Evolutionary conservation across 2,888 invertebrate genomes (phyloP), one percentile per base, ranked within the genome.

Genomic region (Phanerotoma sp.): DNA sequence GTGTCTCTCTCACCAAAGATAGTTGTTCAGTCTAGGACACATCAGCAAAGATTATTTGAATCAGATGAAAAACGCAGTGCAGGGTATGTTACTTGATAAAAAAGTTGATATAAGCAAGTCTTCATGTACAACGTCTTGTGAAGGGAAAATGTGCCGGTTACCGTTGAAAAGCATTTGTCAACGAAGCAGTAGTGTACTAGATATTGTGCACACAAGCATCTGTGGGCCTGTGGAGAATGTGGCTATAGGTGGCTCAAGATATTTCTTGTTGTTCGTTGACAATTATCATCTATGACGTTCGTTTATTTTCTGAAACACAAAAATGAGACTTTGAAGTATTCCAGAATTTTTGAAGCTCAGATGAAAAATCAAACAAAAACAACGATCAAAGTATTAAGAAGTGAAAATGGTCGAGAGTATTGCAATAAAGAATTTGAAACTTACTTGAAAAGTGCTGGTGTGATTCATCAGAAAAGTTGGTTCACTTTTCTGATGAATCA

Each of bases 381-480:
- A 1, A 47, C 33, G 37, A 56, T 48, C 11, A 30, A 56, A 44
- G 32, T 48, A 30, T 22, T 56, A 13, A 51, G 48, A 9, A 40
- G 41, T 1, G 51, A 51, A 2, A 51, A 56, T 11, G 51, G 56
- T 1, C 2, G 46, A 7, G 51, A 56, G 13, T 56, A 20, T 5
- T 16, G 22, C 13, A 51, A 42, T 15, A 7, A 1, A 5, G 38
- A 48, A 15, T 38, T 51, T 22, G 38, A 16, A n/a, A 35, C 42
- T 22, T 51, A 9, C n/a, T 21, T 56, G 20, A 10, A 32, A 1
- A 22, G 5, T 10, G 16, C 13, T 4, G 62, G 65, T 13, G 61
- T 66, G 3, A 28, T 28, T 20, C 56, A 46, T 33, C 57, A 59
- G 52, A 47, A 38, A 28, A 60, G n/a, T n/a, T n/a, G n/a, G n/a